phyloP scores from a whole-genome alignment of 30 jellyfish, hydroid and myxozoan species.

The Turritopsis rubra region DNA sequence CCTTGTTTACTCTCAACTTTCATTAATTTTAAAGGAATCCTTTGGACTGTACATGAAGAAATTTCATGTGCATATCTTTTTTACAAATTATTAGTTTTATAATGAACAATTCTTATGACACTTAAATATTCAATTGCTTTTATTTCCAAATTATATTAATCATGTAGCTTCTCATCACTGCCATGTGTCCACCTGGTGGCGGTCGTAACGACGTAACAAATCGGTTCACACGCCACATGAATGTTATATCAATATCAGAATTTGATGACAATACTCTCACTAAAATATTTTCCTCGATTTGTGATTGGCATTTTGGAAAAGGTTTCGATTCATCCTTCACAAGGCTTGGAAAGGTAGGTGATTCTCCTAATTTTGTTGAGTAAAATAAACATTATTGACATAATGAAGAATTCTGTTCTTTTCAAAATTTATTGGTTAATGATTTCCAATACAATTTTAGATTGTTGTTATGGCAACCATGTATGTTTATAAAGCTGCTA shows the following conservation, averaged over 20 bases:
- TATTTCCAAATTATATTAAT: no score
- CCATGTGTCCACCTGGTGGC: conserved; percentile 99
- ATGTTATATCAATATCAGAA: conserved; percentile 86
- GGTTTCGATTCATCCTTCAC: conserved; percentile 88
- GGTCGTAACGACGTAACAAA: conserved; percentile 93
- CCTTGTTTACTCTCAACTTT: no score
- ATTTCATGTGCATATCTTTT: no score
- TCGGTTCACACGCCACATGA: conserved; percentile 84
- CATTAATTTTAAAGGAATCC: no score
- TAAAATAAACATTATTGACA: neutral
- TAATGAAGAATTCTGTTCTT: neutral
- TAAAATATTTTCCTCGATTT: conserved; percentile 77
- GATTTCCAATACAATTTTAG: conserved; percentile 21
- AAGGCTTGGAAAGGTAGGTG: conserved; percentile 90
- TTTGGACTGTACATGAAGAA: no score
- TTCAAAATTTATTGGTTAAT: neutral
- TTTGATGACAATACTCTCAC: conserved; percentile 90
- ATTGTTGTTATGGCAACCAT: conserved; percentile 97
- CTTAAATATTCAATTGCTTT: no score
- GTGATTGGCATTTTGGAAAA: conserved; percentile 94
- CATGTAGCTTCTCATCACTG: conserved; percentile 90
- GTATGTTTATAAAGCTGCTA: conserved; percentile 92
- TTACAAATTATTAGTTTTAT: no score
- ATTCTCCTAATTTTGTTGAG: neutral
- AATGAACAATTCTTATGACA: no score